Conservation (phyloP, 2,888 invertebrate genomes). For the Eilema sororculum region DNA sequence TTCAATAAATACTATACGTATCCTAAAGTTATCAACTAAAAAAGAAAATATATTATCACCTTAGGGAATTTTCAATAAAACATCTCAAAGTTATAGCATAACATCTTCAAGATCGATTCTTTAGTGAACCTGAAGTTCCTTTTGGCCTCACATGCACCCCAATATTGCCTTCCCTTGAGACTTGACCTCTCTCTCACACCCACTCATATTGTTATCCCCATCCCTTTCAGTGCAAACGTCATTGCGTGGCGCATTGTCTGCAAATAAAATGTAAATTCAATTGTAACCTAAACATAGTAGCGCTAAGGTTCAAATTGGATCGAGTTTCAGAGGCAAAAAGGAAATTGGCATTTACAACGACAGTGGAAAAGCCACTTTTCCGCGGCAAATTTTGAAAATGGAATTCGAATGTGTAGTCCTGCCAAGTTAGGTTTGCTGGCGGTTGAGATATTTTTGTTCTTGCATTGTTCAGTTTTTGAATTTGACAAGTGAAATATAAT, state of each 20-base stretch:
- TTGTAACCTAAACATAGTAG: conserved; percentile 52
- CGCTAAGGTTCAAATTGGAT: conserved; percentile 58
- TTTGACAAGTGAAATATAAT: conserved; percentile 53
- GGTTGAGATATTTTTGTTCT: conserved; percentile 54
- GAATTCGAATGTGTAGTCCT: conserved; percentile 70
- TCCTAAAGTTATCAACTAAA: background rate
- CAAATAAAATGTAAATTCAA: conserved; percentile 48
- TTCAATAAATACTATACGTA: background rate
- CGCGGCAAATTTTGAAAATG: conserved; percentile 82
- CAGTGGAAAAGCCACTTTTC: conserved; percentile 85
- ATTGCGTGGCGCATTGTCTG: conserved; percentile 86
- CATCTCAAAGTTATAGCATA: conserved; percentile 37
- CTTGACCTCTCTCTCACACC: conserved; percentile 64
- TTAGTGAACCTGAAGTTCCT: conserved; percentile 70
- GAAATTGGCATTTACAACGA: conserved; percentile 85
- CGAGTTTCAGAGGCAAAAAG: conserved; percentile 62
- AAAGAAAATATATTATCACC: background rate
- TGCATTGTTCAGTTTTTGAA: conserved; percentile 40
- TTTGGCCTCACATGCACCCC: conserved; percentile 78
- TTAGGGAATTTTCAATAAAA: conserved; percentile 36
- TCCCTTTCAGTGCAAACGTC: conserved; percentile 80
- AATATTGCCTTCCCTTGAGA: conserved; percentile 69
- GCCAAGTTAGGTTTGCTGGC: conserved; percentile 60
- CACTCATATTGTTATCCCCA: conserved; percentile 47
- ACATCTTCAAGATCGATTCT: conserved; percentile 84